Percentiles rank a stretch among this genome's conserved stretches.
phyloP scores from a whole-genome alignment of 2,888 invertebrate genomes.

The Frankliniella fusca region DNA sequence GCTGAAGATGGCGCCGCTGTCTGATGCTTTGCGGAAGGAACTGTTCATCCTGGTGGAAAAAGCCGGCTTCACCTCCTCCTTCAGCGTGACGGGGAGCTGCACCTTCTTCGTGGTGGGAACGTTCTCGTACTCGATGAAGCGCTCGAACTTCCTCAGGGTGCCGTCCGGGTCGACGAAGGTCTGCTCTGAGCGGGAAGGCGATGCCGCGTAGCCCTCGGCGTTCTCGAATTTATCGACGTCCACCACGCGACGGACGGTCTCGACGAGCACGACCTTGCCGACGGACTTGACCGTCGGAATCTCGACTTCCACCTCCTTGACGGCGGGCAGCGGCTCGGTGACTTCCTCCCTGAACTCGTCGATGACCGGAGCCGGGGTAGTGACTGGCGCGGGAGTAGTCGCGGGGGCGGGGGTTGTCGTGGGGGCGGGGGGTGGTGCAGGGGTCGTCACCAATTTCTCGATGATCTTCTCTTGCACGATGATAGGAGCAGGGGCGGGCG shows the following conservation, averaged over 20 bases:
- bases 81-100: neutral
- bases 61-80: neutral
- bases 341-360: neutral
- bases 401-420: neutral
- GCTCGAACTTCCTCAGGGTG: conserved; percentile 1
- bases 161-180: neutral
- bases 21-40: neutral
- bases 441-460: neutral
- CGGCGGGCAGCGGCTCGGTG: neutral
- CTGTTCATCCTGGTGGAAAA: neutral
- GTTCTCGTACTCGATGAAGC: neutral
- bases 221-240: neutral
- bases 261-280: conserved; percentile 3
- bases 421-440: neutral
- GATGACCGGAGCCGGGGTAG: neutral
- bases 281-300: neutral
- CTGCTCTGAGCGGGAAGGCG: neutral
- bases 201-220: neutral
- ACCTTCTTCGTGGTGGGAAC: neutral
- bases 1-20: neutral
- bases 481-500: neutral
- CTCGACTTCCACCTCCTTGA: neutral
- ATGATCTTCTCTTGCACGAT: neutral
- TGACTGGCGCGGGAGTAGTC: neutral
- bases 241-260: neutral